Evolutionary conservation across 1,140 invertebrate genomes (phyloP).

Genomic region (Drosophila insularis): DNA sequence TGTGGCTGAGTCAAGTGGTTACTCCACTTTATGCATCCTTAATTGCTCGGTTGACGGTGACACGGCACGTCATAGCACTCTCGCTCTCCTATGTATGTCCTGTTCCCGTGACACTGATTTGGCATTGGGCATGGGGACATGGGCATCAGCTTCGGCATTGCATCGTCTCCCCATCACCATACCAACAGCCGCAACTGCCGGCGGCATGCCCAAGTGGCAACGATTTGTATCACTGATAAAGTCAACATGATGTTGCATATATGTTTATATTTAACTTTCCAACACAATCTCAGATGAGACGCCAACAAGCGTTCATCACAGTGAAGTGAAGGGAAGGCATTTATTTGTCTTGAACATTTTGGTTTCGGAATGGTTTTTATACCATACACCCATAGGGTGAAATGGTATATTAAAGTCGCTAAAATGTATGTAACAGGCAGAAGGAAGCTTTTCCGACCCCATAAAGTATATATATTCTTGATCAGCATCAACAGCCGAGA

Average conservation of each 20-base stretch:
- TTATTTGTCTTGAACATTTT: background rate
- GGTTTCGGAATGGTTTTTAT: no score
- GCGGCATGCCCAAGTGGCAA: constrained; percentile 52
- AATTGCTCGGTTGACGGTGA: constrained; percentile 62
- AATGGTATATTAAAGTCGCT: no score
- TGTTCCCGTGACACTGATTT: constrained; percentile 80
- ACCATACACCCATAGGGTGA: no score
- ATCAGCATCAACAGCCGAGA: no score
- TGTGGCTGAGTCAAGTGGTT: constrained; percentile 63
- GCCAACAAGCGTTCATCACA: background rate
- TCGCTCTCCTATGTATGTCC: constrained; percentile 28
- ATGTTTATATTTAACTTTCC: constrained; percentile 40
- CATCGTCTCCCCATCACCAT: constrained; percentile 7
- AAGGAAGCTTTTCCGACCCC: no score
- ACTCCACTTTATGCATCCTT: constrained; percentile 79
- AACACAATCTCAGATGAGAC: constrained; percentile 15
- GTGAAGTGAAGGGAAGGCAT: background rate
- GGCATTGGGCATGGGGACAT: constrained; percentile 23
- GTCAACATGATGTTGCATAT: constrained; percentile 52
- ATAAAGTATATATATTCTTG: no score
- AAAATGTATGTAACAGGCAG: no score
- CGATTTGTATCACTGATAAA: constrained; percentile 59
- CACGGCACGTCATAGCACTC: constrained; percentile 4
- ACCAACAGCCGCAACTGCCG: constrained; percentile 36
- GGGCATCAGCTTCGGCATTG: constrained; percentile 11